A percentile compares a stretch with the other conserved stretches of the same genome.
Evolutionary conservation across 1,140 invertebrate genomes (phyloP).

Genomic region (Drosophila virilis): DNA sequence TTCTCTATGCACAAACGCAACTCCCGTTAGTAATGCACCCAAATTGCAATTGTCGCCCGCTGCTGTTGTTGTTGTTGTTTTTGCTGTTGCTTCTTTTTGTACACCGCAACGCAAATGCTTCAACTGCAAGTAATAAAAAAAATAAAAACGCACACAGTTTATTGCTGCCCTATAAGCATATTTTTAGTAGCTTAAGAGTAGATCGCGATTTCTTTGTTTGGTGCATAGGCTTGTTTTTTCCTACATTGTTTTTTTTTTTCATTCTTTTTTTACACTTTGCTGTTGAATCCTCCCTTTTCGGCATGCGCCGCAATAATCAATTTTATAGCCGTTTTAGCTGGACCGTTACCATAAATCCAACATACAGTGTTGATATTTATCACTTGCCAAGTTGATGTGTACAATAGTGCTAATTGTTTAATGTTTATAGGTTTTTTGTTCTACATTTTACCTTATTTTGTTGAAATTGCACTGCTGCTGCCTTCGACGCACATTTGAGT

Average conservation of each 20-base stretch:
- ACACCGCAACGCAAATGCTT: constrained; percentile 63
- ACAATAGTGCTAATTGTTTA: constrained; percentile 57
- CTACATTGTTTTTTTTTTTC: constrained; percentile 50
- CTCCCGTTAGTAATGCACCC: constrained; percentile 62
- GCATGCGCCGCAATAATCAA: constrained; percentile 81
- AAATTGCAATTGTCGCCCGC: constrained; percentile 41
- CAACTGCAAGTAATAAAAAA: constrained; percentile 61
- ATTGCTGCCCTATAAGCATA: constrained; percentile 27
- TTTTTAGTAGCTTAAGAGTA: constrained; percentile 28
- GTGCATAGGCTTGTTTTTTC: constrained; percentile 47
- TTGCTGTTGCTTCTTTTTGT: constrained; percentile 26
- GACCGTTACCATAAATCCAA: constrained; percentile 1
- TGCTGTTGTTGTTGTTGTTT: constrained; percentile 21
- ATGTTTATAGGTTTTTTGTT: constrained; percentile 52
- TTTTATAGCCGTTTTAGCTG: constrained; percentile 29
- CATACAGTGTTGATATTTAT: constrained; percentile 12
- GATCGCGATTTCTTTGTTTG: constrained; percentile 63
- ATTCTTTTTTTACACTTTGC: constrained; percentile 34
- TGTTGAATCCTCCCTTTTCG: constrained; percentile 77
- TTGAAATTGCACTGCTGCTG: constrained; percentile 71
- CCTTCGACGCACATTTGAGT: constrained; percentile 35
- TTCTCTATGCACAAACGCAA: constrained; percentile 30
- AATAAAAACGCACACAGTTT: constrained; percentile 15
- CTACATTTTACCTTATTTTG: constrained; percentile 79
- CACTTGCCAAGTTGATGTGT: constrained; percentile 4